These are phyloP conservation scores for Lerema accius DNA, from an alignment of 1,140 invertebrate species.

Conservation along the genomic window DNA sequence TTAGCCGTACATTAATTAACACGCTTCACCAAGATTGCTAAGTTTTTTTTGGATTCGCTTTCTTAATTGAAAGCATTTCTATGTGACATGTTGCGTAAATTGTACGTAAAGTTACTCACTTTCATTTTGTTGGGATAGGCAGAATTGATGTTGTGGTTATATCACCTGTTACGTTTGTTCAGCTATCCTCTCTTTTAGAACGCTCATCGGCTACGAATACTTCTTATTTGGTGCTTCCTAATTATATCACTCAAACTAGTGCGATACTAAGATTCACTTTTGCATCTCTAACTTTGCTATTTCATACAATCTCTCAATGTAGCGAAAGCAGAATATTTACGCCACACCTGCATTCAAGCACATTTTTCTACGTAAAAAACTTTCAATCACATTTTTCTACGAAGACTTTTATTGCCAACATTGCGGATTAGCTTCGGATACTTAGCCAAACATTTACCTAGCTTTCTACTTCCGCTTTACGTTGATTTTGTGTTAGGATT, in stretches of 20 bases:
- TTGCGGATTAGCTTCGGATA: conserved; percentile 31
- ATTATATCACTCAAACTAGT: not conserved
- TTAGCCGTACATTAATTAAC: conserved; percentile 63
- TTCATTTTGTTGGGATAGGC: not conserved
- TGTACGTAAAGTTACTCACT: conserved; percentile 7
- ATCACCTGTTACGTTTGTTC: not conserved
- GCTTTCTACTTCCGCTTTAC: conserved; percentile 44
- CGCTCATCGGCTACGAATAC: not conserved
- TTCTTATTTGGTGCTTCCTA: not conserved
- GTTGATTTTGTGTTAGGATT: conserved; percentile 51
- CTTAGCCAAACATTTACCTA: conserved; percentile 38
- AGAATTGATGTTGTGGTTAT: not conserved
- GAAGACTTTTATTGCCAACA: conserved; percentile 20
- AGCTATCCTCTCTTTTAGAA: not conserved
- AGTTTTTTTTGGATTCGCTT: conserved; percentile 13
- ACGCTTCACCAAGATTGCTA: conserved; percentile 30
- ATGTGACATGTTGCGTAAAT: conserved; percentile 27
- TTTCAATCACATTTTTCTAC: too few relatives aligned
- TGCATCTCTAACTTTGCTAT: too few relatives aligned
- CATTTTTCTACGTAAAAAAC: too few relatives aligned
- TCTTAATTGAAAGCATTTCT: conserved; percentile 11
- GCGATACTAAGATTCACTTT: too few relatives aligned
- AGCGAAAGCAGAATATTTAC: too few relatives aligned
- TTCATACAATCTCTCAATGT: too few relatives aligned
- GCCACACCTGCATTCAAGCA: not conserved